Percentiles rank a stretch among this genome's conserved stretches.
phyloP scores from a whole-genome alignment of 2,113 vertebrate genomes.

The mouse (Mus musculus) region GRCm39 chr15:4761001-4761500 shows the following conservation, averaged over 20 bases:
- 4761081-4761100: neutral
- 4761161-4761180: slow-evolving; percentile 83
- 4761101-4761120: neutral
- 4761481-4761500: slow-evolving; percentile 42
- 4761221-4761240: slow-evolving; percentile 91
- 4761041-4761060: neutral
- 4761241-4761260: slow-evolving; percentile 92
- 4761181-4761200: slow-evolving; percentile 72
- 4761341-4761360: neutral
- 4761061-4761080: neutral
- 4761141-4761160: neutral
- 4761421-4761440: neutral
- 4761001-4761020: neutral
- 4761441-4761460: neutral
- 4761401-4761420: slow-evolving; percentile 15
- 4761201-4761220: slow-evolving; percentile 93
- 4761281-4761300: slow-evolving; percentile 84
- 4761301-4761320: neutral
- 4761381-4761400: neutral
- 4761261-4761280: slow-evolving; percentile 89
- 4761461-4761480: neutral
- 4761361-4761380: neutral
- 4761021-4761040: neutral
- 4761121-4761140: neutral
- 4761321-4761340: neutral